Percentiles rank a stretch among this genome's conserved stretches.
Conservation (phyloP, 2,888 invertebrate species). For the Unio pictorum region DNA sequence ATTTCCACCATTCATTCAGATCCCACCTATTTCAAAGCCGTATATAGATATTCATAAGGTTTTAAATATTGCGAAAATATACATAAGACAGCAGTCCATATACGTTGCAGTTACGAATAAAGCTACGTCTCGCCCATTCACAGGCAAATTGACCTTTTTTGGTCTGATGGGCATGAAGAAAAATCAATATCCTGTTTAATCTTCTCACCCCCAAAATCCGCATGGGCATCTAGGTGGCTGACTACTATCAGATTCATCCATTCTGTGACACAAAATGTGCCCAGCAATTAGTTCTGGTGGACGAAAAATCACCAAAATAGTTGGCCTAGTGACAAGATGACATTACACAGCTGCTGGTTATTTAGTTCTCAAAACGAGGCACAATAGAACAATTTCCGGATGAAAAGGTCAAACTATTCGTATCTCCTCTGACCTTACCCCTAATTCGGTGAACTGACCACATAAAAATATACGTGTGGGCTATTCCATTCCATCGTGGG, state of each 20-base stretch:
- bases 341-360: conserved; percentile 55
- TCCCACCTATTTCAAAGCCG: too few species aligned
- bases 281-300: conserved; percentile 5
- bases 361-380: conserved; percentile 49
- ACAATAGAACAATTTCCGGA: conserved; percentile 19
- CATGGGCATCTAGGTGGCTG: conserved; percentile 61
- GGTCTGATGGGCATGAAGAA: background rate
- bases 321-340: conserved; percentile 47
- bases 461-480: too few species aligned
- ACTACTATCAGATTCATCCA: conserved; percentile 64
- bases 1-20: too few species aligned
- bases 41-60: too few species aligned
- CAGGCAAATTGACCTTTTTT: too few species aligned
- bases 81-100: too few species aligned
- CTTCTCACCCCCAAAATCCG: conserved; percentile 65
- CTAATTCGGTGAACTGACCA: too few species aligned
- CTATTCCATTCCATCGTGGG: too few species aligned
- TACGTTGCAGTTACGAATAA: too few species aligned
- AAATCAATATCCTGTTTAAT: background rate
- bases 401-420: conserved; percentile 20
- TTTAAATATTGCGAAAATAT: too few species aligned
- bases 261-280: conserved; percentile 10
- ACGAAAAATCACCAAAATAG: conserved; percentile 20
- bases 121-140: too few species aligned
- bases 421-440: background rate